Evolutionary conservation across 2,888 invertebrate species (phyloP).

Genomic region (Diploptera punctata): DNA sequence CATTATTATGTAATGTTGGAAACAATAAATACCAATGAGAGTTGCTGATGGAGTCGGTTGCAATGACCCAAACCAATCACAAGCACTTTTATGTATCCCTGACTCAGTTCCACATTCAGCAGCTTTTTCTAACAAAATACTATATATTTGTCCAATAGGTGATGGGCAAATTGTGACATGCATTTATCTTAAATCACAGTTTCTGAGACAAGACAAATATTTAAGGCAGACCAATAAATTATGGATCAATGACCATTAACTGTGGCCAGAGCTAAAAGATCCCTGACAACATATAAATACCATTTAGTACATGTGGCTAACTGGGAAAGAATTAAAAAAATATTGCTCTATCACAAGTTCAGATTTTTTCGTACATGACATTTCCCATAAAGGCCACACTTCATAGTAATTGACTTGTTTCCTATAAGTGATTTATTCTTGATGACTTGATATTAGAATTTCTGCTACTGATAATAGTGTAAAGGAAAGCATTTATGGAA

Average conservation of each 20-base stretch:
- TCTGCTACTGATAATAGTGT: too few species aligned
- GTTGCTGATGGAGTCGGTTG: background rate
- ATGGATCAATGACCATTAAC: background rate
- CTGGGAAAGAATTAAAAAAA: conserved; percentile 5
- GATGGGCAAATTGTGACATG: background rate
- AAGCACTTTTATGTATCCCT: background rate
- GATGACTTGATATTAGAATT: too few species aligned
- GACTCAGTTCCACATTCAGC: background rate
- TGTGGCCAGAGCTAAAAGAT: too few species aligned
- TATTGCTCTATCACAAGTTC: conserved; percentile 14
- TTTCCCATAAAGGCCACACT: conserved; percentile 1
- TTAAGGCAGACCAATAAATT: conserved; percentile 11
- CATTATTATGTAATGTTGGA: conserved; percentile 2
- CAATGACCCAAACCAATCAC: conserved; percentile 17
- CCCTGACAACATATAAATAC: too few species aligned
- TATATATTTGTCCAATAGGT: background rate
- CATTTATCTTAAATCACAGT: conserved; percentile 8
- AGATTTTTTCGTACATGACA: background rate
- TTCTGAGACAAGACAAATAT: background rate
- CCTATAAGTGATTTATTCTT: too few species aligned
- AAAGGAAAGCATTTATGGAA: too few species aligned
- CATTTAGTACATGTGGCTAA: too few species aligned
- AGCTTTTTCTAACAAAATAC: conserved; percentile 1
- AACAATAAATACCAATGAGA: conserved; percentile 14
- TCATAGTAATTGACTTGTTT: conserved; percentile 8